Evolutionary conservation across 1,140 invertebrate genomes (phyloP), one percentile per base, ranked within the genome.

Genomic region (Leptopilina clavipes): DNA sequence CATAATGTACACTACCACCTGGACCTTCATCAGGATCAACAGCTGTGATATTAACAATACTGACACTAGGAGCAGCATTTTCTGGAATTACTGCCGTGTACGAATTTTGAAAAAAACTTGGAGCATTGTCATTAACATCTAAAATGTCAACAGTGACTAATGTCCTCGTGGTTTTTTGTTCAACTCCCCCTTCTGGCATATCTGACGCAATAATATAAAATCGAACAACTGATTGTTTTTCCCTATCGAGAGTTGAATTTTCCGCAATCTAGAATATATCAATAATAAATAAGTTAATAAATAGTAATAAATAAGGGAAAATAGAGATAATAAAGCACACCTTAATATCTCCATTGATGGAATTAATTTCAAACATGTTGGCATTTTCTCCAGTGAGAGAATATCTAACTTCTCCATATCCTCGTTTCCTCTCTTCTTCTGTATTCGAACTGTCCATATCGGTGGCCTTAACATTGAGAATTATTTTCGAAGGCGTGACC

Each of bases 111-210:
- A 87, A 83, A 56, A 92, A 92, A 19, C 76, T 83, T 0, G 95
- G 95, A 17, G 94, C 91, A 86, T 96, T 97, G 79, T 97, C 96
- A 82, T 97, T 97, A 0, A 96, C 94, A 86, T 97, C 96, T 0
- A 95, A 85, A 3, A 97, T 92, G 80, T 95, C 94, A 5, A 97
- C 91, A 0, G 92, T 91, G 0, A 96, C 91, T 77, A 93, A 88
- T 1, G 92, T 93, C 19, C 91, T 88, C 3, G 92, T 90, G 19
- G 92, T 92, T 73, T 92, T 92, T 72, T 95, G 93, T 43, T 95
- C 93, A 0, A 92, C 92, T 0, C 93, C 93, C 1, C 93, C 93
- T 59, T 90, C 87, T 0, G 94, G 94, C 9, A 93, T 94, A 82
- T 97, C 96, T 10, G 93, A 92, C 0, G 96, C 96, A 76, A 94